Percentiles rank a stretch among this genome's conserved stretches.
Evolutionary conservation across 2,797 vertebrate species (phyloP).

Genomic region (Coendou prehensilis): DNA sequence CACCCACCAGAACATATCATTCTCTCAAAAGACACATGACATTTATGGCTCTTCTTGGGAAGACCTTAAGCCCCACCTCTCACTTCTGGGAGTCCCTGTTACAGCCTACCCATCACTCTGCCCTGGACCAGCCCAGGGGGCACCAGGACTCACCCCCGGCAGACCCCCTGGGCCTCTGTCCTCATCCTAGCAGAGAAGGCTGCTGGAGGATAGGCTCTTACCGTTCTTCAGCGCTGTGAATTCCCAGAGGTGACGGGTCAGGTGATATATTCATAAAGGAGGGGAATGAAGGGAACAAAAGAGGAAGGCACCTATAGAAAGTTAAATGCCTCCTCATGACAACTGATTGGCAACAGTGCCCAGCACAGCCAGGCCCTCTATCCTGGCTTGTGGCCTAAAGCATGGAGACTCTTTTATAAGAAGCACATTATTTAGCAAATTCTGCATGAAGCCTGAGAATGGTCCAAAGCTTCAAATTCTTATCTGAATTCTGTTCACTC

Average conservation of each 20-base stretch:
- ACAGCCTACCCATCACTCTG: background rate
- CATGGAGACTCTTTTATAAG: background rate
- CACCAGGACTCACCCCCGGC: background rate
- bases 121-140: no score
- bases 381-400: background rate
- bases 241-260: no score
- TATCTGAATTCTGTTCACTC: background rate
- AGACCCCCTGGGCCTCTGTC: background rate
- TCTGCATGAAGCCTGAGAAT: background rate
- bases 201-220: background rate
- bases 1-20: background rate
- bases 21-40: background rate
- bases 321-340: background rate
- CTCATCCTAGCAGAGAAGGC: background rate
- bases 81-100: background rate
- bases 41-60: background rate
- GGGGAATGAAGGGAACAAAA: background rate
- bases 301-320: background rate
- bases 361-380: fast-evolving
- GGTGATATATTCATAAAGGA: background rate
- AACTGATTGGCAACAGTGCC: background rate
- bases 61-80: background rate
- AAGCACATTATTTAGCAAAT: background rate
- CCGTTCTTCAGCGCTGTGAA: background rate
- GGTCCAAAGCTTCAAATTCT: slow-evolving; percentile 1